A percentile compares a stretch with the other conserved stretches of the same genome.
These are phyloP conservation scores for Brachymystax lenok DNA, from an alignment of 2,797 vertebrate genomes.

Conservation along the genomic window DNA sequence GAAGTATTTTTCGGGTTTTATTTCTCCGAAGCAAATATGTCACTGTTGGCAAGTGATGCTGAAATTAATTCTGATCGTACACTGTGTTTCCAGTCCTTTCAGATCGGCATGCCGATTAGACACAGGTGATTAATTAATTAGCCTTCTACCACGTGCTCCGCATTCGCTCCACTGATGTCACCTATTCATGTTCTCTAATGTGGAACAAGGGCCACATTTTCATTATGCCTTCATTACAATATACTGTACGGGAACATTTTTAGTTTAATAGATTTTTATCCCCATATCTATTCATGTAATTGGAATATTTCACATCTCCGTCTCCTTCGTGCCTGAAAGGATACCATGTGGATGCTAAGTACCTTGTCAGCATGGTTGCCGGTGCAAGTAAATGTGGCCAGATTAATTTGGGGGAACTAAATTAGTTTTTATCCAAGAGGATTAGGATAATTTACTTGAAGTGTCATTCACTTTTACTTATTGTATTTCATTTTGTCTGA, in stretches of 20 bases:
- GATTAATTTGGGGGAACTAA: no score
- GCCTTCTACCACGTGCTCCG: slow-evolving; percentile 29
- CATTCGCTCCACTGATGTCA: slow-evolving; percentile 1
- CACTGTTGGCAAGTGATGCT: slow-evolving; percentile 29
- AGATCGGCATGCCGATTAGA: slow-evolving; percentile 20
- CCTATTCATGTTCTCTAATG: slow-evolving; percentile 9
- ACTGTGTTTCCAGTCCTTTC: slow-evolving; percentile 26
- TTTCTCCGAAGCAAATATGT: slow-evolving; percentile 52
- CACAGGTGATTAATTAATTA: slow-evolving; percentile 54
- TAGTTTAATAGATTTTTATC: no score
- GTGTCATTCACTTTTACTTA: background rate
- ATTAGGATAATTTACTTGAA: slow-evolving; percentile 12
- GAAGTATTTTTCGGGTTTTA: slow-evolving; percentile 32
- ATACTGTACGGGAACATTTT: no score
- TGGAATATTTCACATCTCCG: no score
- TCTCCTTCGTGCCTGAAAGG: no score
- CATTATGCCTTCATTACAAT: slow-evolving; percentile 35
- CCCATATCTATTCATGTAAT: no score
- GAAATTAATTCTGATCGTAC: slow-evolving; percentile 44
- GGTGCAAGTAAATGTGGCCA: no score
- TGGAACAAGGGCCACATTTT: slow-evolving; percentile 40
- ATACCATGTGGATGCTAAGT: no score
- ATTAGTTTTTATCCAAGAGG: no score
- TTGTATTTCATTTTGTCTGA: background rate
- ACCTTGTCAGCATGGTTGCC: no score